phyloP scores from a whole-genome alignment of 2,113 vertebrate species.

The Crotalus helleri region DNA sequence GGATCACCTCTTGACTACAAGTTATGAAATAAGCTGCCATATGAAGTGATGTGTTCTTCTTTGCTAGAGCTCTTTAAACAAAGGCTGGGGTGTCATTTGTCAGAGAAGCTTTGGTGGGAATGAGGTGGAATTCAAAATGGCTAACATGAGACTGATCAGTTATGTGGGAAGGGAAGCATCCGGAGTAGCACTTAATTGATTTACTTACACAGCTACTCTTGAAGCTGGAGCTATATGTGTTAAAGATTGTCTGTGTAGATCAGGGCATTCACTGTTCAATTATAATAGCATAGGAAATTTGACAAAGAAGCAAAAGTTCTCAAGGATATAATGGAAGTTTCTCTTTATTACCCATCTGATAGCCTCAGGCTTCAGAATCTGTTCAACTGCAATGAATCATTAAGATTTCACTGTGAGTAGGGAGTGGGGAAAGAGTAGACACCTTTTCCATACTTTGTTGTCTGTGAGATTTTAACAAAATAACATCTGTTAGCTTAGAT shows the following conservation, averaged over 20 bases:
- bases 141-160: neutral
- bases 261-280: slow-evolving; percentile 18
- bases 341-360: slow-evolving; percentile 55
- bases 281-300: slow-evolving; percentile 39
- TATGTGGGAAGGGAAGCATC: neutral
- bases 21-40: neutral
- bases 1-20: neutral
- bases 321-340: slow-evolving; percentile 49
- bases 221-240: neutral
- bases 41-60: neutral
- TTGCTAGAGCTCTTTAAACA: neutral
- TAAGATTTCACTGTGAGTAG: slow-evolving; percentile 62
- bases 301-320: slow-evolving; percentile 34
- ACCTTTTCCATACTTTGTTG: slow-evolving; percentile 57
- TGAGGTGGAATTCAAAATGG: neutral
- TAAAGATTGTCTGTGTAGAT: neutral
- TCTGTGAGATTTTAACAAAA: slow-evolving; percentile 71
- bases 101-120: neutral
- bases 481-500: slow-evolving; percentile 69
- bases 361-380: slow-evolving; percentile 60
- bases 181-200: neutral
- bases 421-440: slow-evolving; percentile 40
- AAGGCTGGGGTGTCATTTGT: neutral
- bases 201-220: neutral
- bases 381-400: slow-evolving; percentile 57